Evolutionary conservation across 2,888 invertebrate genomes (phyloP).

Genomic region (Agonum fuliginosum): DNA sequence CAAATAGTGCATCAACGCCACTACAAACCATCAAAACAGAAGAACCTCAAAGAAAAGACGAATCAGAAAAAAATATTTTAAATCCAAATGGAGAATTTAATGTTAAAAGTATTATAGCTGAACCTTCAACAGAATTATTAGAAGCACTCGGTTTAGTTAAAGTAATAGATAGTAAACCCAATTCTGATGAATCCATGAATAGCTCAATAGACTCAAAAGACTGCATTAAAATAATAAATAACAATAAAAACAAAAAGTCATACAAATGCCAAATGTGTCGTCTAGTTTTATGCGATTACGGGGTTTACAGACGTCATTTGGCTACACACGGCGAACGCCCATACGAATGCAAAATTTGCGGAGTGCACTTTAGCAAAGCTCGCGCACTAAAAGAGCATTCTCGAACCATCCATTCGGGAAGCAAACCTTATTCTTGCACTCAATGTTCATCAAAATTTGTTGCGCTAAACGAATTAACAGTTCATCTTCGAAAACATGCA

Average conservation of each 20-base stretch:
- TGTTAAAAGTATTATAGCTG: slow-evolving; percentile 24
- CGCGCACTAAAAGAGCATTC: slow-evolving; percentile 45
- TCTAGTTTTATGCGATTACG: slow-evolving; percentile 30
- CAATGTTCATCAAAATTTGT: slow-evolving; percentile 35
- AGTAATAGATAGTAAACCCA: not conserved
- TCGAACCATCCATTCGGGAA: slow-evolving; percentile 39
- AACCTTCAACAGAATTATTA: slow-evolving; percentile 47
- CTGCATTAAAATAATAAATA: slow-evolving; percentile 28
- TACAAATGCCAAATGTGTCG: slow-evolving; percentile 67
- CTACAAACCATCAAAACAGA: not conserved
- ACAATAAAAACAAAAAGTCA: slow-evolving; percentile 61
- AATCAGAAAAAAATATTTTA: slow-evolving; percentile 15
- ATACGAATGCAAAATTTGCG: slow-evolving; percentile 49
- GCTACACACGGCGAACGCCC: slow-evolving; percentile 44
- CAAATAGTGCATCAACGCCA: not conserved
- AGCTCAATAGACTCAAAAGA: not conserved
- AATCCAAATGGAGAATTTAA: not conserved
- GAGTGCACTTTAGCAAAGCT: slow-evolving; percentile 29
- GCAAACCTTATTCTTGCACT: slow-evolving; percentile 34
- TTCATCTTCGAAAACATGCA: slow-evolving; percentile 45
- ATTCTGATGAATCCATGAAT: slow-evolving; percentile 33
- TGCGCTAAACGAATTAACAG: slow-evolving; percentile 39
- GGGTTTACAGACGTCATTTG: slow-evolving; percentile 44
- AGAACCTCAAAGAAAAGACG: slow-evolving; percentile 14
- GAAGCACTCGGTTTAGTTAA: slow-evolving; percentile 40